A percentile compares a stretch with the other conserved stretches of the same genome.
Evolutionary conservation across 2,797 vertebrate species (phyloP).

Genomic region (Sebastes nivosus): DNA sequence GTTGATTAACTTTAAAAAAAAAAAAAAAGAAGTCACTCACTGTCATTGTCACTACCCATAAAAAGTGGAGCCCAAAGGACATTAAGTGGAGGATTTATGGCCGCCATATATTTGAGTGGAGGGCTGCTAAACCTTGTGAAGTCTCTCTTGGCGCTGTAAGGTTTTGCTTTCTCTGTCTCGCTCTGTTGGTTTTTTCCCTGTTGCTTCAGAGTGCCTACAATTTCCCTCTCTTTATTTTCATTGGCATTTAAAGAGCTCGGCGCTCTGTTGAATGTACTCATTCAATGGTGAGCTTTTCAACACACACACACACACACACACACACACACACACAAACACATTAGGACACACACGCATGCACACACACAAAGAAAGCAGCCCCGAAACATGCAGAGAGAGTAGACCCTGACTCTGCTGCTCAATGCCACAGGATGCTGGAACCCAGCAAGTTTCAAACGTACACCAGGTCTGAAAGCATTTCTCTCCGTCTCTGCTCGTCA

Average conservation of each 20-base stretch:
- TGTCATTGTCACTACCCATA: conserved; percentile 76
- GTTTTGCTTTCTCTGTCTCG: conserved; percentile 79
- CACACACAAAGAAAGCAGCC: conserved; percentile 62
- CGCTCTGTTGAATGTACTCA: conserved; percentile 72
- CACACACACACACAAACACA: conserved; percentile 28
- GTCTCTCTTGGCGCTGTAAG: conserved; percentile 75
- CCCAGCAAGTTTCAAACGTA: conserved; percentile 62
- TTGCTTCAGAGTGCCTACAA: conserved; percentile 77
- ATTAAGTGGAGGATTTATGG: conserved; percentile 83
- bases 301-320: conserved; percentile 28
- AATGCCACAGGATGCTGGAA: conserved; percentile 61
- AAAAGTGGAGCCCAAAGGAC: conserved; percentile 78
- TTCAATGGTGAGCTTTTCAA: conserved; percentile 75
- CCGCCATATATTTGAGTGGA: conserved; percentile 80
- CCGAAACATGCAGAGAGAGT: conserved; percentile 51
- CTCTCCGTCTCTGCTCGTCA: conserved; percentile 50
- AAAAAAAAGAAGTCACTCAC: conserved; percentile 66
- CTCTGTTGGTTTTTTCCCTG: conserved; percentile 76
- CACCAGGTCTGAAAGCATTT: conserved; percentile 72
- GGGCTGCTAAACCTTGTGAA: conserved; percentile 80
- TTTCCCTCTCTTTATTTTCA: conserved; percentile 82
- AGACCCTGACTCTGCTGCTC: conserved; percentile 59
- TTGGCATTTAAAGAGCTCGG: conserved; percentile 78
- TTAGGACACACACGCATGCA: conserved; percentile 41
- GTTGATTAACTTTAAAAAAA: conserved; percentile 60